Evolutionary conservation across 2,888 invertebrate genomes (phyloP), one percentile per base, ranked within the genome.

Genomic region (Aspidiotus destructor): DNA sequence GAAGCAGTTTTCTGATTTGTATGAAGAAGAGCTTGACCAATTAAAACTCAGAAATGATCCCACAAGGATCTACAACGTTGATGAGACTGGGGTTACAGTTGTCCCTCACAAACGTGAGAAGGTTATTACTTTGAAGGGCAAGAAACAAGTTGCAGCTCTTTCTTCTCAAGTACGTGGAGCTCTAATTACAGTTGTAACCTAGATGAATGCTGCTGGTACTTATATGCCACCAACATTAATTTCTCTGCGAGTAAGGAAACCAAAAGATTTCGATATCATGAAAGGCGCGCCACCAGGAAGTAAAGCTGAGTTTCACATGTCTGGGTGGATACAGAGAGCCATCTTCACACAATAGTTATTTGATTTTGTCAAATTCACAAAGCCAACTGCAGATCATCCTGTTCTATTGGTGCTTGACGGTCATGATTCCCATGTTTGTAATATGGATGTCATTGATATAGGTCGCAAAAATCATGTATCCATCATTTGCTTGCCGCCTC

Each of bases 371-470:
- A 70, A 68, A 68, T 73, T 72, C 69, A 72, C 73, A 41, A 75
- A 76, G 57, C 75, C 76, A n/a, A 73, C 74, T 40, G 57, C 72
- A 71, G 74, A 75, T 53, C 71, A 74, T 72, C 77, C 76, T 28
- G 73, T 76, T 17, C 70, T 77, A 42, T 73, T 77, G 70, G 69
- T 75, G 15, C 70, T 74, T 16, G 74, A 75, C 69, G 74, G 74
- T 68, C 75, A 75, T 71, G 62, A 70, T 41, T 73, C 74, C 71
- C 76, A 76, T 68, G 70, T 73, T 10, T 13, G 48, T 8, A 73
- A 73, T 55, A 69, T 74, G 16, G 70, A 72, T 8, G 70, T 70
- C 68, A 70, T 72, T 62, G 61, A 71, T 28, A 72, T 72, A 62
- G 73, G 72, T 70, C 63, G 72, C 62, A 68, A 73, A 17, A 72